phyloP scores from a whole-genome alignment of 2,888 invertebrate genomes.

The Andricus quercusramuli region DNA sequence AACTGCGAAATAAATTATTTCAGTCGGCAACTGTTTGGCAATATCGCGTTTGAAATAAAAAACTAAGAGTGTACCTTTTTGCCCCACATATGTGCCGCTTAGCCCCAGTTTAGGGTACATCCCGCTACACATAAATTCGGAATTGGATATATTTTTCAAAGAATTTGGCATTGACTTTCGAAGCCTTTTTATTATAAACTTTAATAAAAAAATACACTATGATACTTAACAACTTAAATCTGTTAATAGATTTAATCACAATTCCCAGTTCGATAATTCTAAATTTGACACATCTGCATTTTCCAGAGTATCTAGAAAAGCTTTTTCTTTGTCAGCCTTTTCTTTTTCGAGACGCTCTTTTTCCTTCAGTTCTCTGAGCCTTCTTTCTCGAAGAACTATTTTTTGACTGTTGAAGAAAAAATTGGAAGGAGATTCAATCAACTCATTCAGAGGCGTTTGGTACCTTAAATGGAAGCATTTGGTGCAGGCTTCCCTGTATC shows the following conservation, averaged over 20 bases:
- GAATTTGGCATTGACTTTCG: not conserved
- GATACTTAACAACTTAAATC: not conserved
- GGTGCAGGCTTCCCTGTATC: constrained; percentile 1
- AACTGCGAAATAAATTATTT: no score
- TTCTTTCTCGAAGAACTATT: not conserved
- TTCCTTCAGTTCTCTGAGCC: not conserved
- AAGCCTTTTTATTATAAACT: constrained; percentile 13
- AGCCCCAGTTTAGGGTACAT: no score
- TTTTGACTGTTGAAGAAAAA: not conserved
- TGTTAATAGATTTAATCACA: not conserved
- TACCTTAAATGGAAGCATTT: not conserved
- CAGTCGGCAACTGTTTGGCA: no score
- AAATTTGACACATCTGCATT: not conserved
- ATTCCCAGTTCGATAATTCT: not conserved
- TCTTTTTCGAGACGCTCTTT: not conserved
- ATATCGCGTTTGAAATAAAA: no score
- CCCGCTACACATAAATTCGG: not conserved
- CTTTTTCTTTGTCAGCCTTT: not conserved
- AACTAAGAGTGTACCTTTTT: no score
- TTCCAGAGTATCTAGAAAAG: not conserved
- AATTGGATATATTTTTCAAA: not conserved
- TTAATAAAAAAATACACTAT: not conserved
- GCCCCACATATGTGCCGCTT: no score
- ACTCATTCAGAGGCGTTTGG: not conserved
- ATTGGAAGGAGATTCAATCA: not conserved